A percentile compares a stretch with the other conserved stretches of the same genome.
Conservation (phyloP, 2,113 vertebrate genomes). For the Alligator mississippiensis region DNA sequence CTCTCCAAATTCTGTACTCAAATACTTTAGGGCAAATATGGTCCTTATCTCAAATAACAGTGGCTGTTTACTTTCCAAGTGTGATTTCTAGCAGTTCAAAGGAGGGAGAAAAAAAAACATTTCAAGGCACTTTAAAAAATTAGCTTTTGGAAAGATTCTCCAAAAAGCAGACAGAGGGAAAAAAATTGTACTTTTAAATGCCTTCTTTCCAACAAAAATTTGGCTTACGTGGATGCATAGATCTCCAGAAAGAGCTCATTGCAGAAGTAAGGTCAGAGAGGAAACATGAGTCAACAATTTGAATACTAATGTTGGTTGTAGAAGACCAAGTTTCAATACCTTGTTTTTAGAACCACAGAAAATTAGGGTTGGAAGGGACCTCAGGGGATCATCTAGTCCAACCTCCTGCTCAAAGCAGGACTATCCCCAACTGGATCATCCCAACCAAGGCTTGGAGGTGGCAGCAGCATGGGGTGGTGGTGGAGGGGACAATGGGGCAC, state of each 20-base stretch:
- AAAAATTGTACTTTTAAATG: not conserved
- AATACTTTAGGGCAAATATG: not conserved
- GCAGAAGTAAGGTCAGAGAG: not conserved
- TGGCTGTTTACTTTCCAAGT: not conserved
- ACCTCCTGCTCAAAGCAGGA: too few species aligned
- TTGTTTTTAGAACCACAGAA: not conserved
- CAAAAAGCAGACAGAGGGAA: not conserved
- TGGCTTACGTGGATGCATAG: not conserved
- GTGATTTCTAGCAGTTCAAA: not conserved
- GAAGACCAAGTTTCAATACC: not conserved
- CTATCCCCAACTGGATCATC: too few species aligned
- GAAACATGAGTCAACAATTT: not conserved
- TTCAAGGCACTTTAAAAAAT: not conserved
- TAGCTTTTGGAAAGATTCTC: not conserved
- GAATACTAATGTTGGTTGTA: not conserved
- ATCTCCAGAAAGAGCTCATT: not conserved
- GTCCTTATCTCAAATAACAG: not conserved
- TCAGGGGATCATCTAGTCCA: too few species aligned
- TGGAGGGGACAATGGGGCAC: too few species aligned
- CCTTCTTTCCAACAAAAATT: not conserved
- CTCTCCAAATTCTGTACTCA: not conserved
- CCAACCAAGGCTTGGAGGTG: too few species aligned
- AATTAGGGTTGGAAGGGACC: too few species aligned
- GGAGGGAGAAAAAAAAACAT: not conserved
- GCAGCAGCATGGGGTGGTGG: too few species aligned